phyloP scores from a whole-genome alignment of 2,888 invertebrate species.

The Mesorhabditis sp. region DNA sequence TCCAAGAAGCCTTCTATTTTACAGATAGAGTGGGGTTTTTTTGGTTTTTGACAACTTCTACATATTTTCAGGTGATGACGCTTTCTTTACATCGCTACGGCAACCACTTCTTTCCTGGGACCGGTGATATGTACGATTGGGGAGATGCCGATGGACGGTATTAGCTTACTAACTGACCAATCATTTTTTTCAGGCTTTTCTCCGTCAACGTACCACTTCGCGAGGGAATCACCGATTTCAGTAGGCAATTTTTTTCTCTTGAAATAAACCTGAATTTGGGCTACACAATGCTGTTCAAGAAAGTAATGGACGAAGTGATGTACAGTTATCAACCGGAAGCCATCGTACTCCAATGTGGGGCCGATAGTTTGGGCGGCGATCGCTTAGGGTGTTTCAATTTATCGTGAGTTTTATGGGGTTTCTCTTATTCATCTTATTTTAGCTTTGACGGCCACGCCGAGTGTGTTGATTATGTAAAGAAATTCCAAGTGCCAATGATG shows the following conservation, averaged over 20 bases:
- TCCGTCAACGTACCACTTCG: slow-evolving; percentile 96
- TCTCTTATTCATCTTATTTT: not conserved
- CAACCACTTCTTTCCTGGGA: slow-evolving; percentile 94
- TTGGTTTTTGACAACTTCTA: not conserved
- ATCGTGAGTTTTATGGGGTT: slow-evolving; percentile 61
- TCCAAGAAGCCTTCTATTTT: slow-evolving; percentile 56
- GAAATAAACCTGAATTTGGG: slow-evolving; percentile 58
- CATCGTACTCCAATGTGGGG: slow-evolving; percentile 90
- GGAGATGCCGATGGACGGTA: slow-evolving; percentile 85
- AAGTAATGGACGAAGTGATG: slow-evolving; percentile 82
- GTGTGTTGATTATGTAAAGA: slow-evolving; percentile 92
- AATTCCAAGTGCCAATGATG: slow-evolving; percentile 82
- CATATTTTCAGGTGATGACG: slow-evolving; percentile 81
- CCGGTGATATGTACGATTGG: slow-evolving; percentile 97
- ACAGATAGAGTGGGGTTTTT: slow-evolving; percentile 45
- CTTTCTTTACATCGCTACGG: slow-evolving; percentile 93
- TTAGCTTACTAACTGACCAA: too few species aligned
- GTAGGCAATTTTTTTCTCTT: slow-evolving; percentile 44
- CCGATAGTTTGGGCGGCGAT: slow-evolving; percentile 93
- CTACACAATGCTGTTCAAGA: slow-evolving; percentile 74
- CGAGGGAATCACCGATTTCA: slow-evolving; percentile 88
- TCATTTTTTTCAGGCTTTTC: slow-evolving; percentile 68
- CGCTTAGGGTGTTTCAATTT: slow-evolving; percentile 91
- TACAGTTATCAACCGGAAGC: slow-evolving; percentile 91
- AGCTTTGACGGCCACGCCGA: slow-evolving; percentile 64